Conservation (phyloP, 1,140 invertebrate genomes). For the Lepeophtheirus salmonis region DNA sequence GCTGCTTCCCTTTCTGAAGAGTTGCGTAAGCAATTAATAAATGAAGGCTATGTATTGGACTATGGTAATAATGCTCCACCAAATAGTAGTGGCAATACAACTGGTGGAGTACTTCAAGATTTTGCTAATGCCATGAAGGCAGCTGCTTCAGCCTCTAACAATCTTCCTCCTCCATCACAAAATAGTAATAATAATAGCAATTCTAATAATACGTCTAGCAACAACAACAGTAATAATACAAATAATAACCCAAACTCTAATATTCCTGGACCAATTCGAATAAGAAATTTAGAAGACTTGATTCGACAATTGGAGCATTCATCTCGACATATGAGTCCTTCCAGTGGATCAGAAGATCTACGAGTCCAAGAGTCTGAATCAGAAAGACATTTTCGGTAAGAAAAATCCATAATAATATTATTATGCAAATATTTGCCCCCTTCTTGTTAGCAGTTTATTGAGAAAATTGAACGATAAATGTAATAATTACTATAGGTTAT, state of each 20-base stretch:
- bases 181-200: not conserved
- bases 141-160: not conserved
- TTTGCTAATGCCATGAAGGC: slow-evolving; percentile 11
- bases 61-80: slow-evolving; percentile 20
- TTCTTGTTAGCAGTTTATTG: too few relatives aligned
- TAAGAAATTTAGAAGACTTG: slow-evolving; percentile 71
- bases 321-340: not conserved
- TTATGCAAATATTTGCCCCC: too few relatives aligned
- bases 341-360: not conserved
- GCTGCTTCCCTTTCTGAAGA: slow-evolving; percentile 22
- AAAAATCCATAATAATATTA: too few relatives aligned
- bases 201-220: not conserved
- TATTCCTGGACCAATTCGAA: slow-evolving; percentile 34
- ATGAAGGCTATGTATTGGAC: slow-evolving; percentile 24
- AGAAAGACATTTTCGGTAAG: slow-evolving; percentile 13
- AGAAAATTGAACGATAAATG: too few relatives aligned
- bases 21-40: slow-evolving; percentile 22
- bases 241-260: too few relatives aligned
- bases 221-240: slow-evolving; percentile 19
- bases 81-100: slow-evolving; percentile 12
- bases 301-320: slow-evolving; percentile 34
- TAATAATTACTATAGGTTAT: too few relatives aligned
- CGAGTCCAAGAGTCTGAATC: slow-evolving; percentile 3
- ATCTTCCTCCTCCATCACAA: not conserved
- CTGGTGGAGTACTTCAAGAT: slow-evolving; percentile 23